Conservation (phyloP, 1,140 invertebrate genomes). For the Ceratosolen solmsi region DNA sequence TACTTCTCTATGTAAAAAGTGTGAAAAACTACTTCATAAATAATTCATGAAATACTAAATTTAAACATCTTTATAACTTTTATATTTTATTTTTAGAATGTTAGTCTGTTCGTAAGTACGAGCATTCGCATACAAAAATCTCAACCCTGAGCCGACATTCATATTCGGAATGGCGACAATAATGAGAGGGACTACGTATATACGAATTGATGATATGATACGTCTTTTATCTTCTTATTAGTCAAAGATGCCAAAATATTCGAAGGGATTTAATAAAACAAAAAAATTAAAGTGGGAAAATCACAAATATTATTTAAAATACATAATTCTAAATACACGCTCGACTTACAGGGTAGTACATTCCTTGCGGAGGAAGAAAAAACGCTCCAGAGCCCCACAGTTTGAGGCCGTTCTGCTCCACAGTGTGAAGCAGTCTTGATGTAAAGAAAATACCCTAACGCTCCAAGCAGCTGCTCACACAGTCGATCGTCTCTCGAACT, state of each 20-base stretch:
- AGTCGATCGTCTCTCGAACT: not conserved
- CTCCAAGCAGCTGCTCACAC: constrained; percentile 29
- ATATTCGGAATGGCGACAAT: not conserved
- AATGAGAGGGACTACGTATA: not conserved
- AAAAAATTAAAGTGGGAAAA: not conserved
- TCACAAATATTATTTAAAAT: not conserved
- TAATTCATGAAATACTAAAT: too few species aligned
- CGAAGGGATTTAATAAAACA: not conserved
- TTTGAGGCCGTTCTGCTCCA: constrained; percentile 86
- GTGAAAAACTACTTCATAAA: not conserved
- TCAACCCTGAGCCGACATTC: not conserved
- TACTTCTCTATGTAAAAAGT: not conserved
- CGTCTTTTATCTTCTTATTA: not conserved
- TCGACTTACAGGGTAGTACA: constrained; percentile 92
- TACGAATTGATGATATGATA: not conserved
- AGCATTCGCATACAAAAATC: not conserved
- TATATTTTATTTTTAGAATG: not conserved
- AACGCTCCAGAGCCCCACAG: constrained; percentile 94
- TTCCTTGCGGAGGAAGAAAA: constrained; percentile 93
- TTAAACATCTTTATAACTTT: too few species aligned
- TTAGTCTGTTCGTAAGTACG: not conserved
- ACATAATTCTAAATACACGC: not conserved
- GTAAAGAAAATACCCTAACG: constrained; percentile 61
- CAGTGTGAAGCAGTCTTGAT: constrained; percentile 57
- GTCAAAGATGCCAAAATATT: too few species aligned